phyloP scores from a whole-genome alignment of 1,140 invertebrate species.

The Condylostylus longicornis region DNA sequence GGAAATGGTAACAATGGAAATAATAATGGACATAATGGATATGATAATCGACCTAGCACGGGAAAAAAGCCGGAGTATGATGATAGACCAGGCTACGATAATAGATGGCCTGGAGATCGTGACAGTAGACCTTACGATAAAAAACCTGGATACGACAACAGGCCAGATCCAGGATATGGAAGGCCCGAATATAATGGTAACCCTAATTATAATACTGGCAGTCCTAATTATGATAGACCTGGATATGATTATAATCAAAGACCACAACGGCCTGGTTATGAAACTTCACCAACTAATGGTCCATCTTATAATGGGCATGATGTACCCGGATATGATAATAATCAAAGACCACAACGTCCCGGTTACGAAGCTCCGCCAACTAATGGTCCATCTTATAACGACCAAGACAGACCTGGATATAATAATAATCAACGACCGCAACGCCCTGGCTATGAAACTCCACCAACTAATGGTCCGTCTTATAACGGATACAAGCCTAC shows the following conservation, averaged over 20 bases:
- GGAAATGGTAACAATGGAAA: no score
- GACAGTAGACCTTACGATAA: no score
- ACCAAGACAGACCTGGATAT: constrained; percentile 1
- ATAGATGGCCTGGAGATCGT: constrained; percentile 4
- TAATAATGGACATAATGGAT: no score
- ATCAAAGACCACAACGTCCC: constrained; percentile 10
- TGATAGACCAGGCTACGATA: constrained; percentile 4
- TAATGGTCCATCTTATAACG: no score
- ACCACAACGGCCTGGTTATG: constrained; percentile 8
- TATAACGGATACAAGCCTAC: no score
- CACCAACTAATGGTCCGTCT: no score
- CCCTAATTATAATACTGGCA: neutral
- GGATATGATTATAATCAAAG: no score
- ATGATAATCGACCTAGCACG: constrained; percentile 1
- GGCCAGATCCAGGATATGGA: constrained; percentile 6
- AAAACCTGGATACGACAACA: no score
- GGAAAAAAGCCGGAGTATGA: neutral
- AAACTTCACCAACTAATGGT: constrained; percentile 2
- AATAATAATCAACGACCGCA: no score
- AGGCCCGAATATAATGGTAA: neutral
- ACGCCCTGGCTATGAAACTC: constrained; percentile 8
- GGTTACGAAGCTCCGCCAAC: constrained; percentile 2
- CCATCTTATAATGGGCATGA: no score
- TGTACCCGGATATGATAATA: neutral
- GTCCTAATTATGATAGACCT: constrained; percentile 2